Evolutionary conservation across 2,113 vertebrate genomes (phyloP), one percentile per base, ranked within the genome.

Genomic region (Mus musculus): DNA sequence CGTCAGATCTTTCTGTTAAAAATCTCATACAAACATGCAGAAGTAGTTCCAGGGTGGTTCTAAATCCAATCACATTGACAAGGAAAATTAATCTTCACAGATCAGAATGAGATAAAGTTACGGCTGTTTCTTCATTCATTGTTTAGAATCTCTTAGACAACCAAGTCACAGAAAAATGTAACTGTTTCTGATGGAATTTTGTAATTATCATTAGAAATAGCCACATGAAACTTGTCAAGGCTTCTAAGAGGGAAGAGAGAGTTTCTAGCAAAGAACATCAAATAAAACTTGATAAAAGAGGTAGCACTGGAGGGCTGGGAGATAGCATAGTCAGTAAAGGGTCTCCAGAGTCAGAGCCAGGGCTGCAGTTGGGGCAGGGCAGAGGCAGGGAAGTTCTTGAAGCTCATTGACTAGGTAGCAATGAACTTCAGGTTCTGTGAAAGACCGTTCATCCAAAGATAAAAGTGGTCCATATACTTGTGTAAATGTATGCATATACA

Each of bases 221-320:
- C 56, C 75, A 71, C 76, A 75, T 92, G 77, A 88, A 72, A 2
- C 82, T 95, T 88, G 87, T 22, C 9, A 28, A 46, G 54, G 61
- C 13, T 88, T 97, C 76, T 88, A 59, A 82, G 33, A 95, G 82
- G 65, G n/a, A 93, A 96, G 52, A 77, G 30, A 4, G 67, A 36
- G 77, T 42, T 91, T 89, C 17, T 9, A 81, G 28, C n/a, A 61
- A 91, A 95, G 65, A 91, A 26, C 39, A 86, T 77, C 93, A 89
- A 82, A 26, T 88, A 77, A 87, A 77, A 13, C 65, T 95, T 95
- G 30, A n/a, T 56, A 65, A 28, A 89, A 63, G 63, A 84, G n/a
- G 39, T 24, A 22, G 42, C 12, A 26, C 11, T 54, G 20, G 67
- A 88, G 46, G 67, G 33, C 65, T 52, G 33, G 20, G 65, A 16